phyloP scores from a whole-genome alignment of 2,888 invertebrate species.

The Bellardia bayeri region DNA sequence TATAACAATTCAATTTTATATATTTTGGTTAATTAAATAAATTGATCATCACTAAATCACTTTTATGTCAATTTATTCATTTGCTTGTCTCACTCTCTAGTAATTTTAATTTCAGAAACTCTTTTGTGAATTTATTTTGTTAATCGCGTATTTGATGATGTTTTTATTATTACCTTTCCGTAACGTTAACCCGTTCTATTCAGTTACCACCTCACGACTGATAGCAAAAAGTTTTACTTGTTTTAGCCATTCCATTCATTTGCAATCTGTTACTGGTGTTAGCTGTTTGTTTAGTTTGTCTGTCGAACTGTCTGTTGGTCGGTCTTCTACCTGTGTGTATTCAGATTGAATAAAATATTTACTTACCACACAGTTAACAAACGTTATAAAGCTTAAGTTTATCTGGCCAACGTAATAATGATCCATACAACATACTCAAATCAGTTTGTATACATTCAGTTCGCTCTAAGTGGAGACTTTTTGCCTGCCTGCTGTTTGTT shows the following conservation, averaged over 20 bases:
- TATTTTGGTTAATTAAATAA: background rate
- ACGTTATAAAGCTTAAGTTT: constrained; percentile 67
- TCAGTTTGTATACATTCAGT: background rate
- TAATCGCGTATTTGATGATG: constrained; percentile 26
- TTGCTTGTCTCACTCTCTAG: constrained; percentile 11
- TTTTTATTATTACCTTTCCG: constrained; percentile 76
- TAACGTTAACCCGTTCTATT: constrained; percentile 79
- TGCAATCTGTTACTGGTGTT: constrained; percentile 67
- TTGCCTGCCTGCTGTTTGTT: background rate
- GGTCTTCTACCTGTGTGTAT: constrained; percentile 23
- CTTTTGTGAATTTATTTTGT: constrained; percentile 9
- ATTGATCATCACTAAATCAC: constrained; percentile 21
- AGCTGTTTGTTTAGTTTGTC: constrained; percentile 42
- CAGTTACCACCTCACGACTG: constrained; percentile 81
- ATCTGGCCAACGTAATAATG: constrained; percentile 64
- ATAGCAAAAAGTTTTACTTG: constrained; percentile 64
- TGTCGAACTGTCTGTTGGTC: background rate
- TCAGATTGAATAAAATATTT: constrained; percentile 45
- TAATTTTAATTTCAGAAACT: background rate
- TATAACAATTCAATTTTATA: background rate
- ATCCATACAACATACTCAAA: constrained; percentile 48
- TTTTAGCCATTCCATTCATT: constrained; percentile 71
- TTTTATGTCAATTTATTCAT: constrained; percentile 21
- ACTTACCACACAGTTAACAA: constrained; percentile 68
- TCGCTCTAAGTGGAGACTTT: constrained; percentile 54